Base-by-base conservation (phyloP, 2,888 invertebrate genomes). In the Torymus auratus region DNA sequence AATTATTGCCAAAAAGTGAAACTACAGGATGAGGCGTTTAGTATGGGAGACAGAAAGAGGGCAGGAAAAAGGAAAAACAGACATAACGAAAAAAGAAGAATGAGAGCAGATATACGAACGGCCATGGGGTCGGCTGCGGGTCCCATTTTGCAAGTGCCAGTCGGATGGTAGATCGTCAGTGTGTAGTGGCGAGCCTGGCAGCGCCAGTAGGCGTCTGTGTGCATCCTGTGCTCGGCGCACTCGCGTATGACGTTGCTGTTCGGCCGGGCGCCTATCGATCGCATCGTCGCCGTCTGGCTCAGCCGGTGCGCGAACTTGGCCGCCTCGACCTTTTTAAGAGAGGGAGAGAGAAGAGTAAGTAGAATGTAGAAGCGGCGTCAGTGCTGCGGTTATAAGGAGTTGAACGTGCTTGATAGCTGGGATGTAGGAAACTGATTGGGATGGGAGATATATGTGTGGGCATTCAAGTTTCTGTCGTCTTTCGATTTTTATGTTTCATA, bases 101-200 rank as follows among this genome's bases (percentile, higher is more conserved):
- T 17, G 17, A 7, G 14, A n/a, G 14, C 2, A 17, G 28, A 28
- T 28, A 65, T 77, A 82, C 82, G 2, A 62, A 96, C 96, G 0
- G 94, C 94, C 65, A 91, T 88, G 0, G 91, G 91, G 85, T 94
- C 94, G 28, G 91, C 88, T 0, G 89, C 87, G 0, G 95, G 94
- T 0, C 95, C 96, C 96, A 96, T 96, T 88, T 96, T 96, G 82
- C 95, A 95, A 0, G 96, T 96, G 2, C 96, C 95, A 0, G 94
- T 94, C 0, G 96, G 96, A 89, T 96, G 96, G 89, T 96, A 96
- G 83, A 96, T 95, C 0, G 96, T 96, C 86, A 95, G 91, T 0
- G 96, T 94, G 89, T 96, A 95, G 85, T 95, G 94, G 71, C 94
- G 91, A 0, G 94, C 95, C 86, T 95, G 93, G 84, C 97, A 97